Conservation (phyloP, 2,888 invertebrate species). For the Melanophora roralis region DNA sequence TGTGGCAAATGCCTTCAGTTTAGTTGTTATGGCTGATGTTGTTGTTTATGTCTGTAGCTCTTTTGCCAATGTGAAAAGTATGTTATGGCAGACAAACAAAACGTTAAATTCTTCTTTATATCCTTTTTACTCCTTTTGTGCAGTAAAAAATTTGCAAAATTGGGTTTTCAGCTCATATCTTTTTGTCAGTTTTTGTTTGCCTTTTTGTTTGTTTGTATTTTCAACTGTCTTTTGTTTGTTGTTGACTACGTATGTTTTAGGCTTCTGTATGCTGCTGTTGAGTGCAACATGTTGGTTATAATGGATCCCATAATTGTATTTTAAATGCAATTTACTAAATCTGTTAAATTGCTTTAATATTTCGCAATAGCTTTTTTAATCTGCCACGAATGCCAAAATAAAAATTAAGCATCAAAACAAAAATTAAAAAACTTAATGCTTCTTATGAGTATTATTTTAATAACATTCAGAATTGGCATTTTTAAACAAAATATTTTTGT, state of each 20-base stretch:
- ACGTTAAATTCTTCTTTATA: constrained; percentile 18
- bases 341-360: constrained; percentile 36
- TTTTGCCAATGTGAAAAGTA: background rate
- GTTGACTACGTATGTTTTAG: background rate
- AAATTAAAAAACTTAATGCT: constrained; percentile 17
- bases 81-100: constrained; percentile 9
- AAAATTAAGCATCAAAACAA: background rate
- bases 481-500: background rate
- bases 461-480: background rate
- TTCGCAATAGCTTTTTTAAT: constrained; percentile 24
- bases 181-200: constrained; percentile 18
- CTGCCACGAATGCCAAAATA: background rate
- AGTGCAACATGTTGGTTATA: constrained; percentile 49
- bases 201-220: constrained; percentile 1
- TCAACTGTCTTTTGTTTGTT: background rate
- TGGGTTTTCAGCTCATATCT: constrained; percentile 46
- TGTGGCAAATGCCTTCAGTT: background rate
- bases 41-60: background rate
- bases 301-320: constrained; percentile 47
- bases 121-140: background rate
- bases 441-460: constrained; percentile 13
- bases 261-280: background rate
- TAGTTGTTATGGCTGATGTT: constrained; percentile 23
- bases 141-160: constrained; percentile 39
- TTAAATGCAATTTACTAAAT: constrained; percentile 58